These are phyloP conservation scores for Pegoplata infirma DNA, from an alignment of 2,888 invertebrate species.

Conservation along the genomic window DNA sequence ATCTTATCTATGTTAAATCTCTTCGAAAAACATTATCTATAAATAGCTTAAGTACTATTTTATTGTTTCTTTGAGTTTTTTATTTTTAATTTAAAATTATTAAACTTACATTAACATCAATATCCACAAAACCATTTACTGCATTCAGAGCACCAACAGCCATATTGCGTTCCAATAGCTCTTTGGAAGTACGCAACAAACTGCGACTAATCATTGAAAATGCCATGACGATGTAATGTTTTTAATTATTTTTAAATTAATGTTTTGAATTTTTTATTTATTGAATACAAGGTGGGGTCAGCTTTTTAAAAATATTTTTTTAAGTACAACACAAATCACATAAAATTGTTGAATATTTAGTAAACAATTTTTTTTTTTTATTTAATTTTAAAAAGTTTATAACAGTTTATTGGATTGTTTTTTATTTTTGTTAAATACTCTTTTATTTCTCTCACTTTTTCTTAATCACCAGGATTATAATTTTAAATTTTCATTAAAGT, in stretches of 20 bases:
- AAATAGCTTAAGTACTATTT: too few relatives aligned
- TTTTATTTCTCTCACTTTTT: neutral
- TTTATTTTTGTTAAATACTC: neutral
- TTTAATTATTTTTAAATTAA: neutral
- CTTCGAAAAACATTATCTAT: too few relatives aligned
- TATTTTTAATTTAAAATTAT: neutral
- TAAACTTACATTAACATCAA: slow-evolving; percentile 64
- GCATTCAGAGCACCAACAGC: slow-evolving; percentile 65
- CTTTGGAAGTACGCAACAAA: slow-evolving; percentile 73
- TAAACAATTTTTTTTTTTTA: too few relatives aligned
- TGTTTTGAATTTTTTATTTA: neutral
- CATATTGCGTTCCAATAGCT: slow-evolving; percentile 73
- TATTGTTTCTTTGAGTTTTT: too few relatives aligned
- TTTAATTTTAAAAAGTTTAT: neutral
- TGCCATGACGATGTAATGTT: slow-evolving; percentile 65
- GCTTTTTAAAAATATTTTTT: neutral
- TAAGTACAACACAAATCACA: neutral
- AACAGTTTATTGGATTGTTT: neutral
- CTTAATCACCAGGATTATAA: slow-evolving; percentile 34
- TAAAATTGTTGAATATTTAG: neutral
- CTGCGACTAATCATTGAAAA: slow-evolving; percentile 71
- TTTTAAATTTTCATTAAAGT: neutral
- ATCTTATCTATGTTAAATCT: too few relatives aligned
- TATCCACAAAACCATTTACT: slow-evolving; percentile 60
- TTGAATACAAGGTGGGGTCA: slow-evolving; percentile 1